These are phyloP conservation scores for Mesoclemmys tuberculata DNA, from an alignment of 2,113 vertebrate genomes.

Conservation along the genomic window DNA sequence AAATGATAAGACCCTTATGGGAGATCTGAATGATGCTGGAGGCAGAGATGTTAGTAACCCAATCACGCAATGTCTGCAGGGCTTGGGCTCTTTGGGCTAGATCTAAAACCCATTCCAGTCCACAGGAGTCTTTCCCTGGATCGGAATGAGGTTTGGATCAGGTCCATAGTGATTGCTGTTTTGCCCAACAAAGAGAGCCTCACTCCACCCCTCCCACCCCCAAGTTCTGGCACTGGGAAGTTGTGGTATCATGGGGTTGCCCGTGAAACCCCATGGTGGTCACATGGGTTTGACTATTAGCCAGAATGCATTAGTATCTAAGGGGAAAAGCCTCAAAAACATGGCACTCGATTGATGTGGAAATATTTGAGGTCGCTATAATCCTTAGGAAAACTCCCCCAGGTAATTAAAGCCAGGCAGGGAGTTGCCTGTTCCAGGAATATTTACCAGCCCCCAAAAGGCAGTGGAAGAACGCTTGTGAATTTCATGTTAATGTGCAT, in stretches of 20 bases:
- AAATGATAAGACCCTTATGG: not conserved
- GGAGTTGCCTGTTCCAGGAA: constrained; percentile 56
- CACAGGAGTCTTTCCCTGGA: not conserved
- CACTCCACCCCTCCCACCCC: constrained; percentile 29
- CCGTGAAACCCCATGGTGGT: constrained; percentile 52
- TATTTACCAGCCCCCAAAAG: constrained; percentile 56
- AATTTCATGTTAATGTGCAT: not conserved
- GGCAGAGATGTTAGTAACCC: constrained; percentile 52
- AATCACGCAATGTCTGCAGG: constrained; percentile 11
- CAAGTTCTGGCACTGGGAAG: constrained; percentile 34
- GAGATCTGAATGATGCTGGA: constrained; percentile 12
- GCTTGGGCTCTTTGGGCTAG: not conserved
- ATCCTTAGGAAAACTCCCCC: constrained; percentile 66
- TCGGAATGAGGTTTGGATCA: not conserved
- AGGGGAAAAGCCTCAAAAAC: constrained; percentile 72
- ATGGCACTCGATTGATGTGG: constrained; percentile 52
- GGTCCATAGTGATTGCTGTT: constrained; percentile 43
- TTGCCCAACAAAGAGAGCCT: not conserved
- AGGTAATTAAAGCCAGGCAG: constrained; percentile 74
- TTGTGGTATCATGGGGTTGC: constrained; percentile 54
- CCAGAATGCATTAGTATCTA: constrained; percentile 68
- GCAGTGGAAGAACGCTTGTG: constrained; percentile 15
- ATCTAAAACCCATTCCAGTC: not conserved
- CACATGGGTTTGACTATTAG: constrained; percentile 62
- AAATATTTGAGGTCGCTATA: constrained; percentile 74